These are phyloP conservation scores for Eristalis tenax DNA, from an alignment of 2,888 invertebrate genomes.

Conservation along the genomic window DNA sequence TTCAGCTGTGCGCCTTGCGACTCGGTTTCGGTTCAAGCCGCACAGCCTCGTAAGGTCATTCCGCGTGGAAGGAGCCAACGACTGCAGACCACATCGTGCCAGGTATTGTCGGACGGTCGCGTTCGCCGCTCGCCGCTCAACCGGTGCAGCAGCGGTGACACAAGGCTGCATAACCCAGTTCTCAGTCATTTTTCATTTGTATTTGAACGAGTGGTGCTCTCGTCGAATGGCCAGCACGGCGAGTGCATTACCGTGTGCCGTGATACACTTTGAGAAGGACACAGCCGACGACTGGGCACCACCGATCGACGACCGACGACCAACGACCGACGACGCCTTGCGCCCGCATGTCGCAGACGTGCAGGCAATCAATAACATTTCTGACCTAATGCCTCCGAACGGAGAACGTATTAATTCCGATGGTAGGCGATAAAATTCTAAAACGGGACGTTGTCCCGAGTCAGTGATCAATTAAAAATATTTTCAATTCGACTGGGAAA, in stretches of 20 bases:
- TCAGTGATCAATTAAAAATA: not conserved
- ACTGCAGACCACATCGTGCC: not conserved
- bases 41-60: not conserved
- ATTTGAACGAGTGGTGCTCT: not conserved
- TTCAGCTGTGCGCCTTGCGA: not conserved
- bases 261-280: not conserved
- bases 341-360: not conserved
- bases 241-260: not conserved
- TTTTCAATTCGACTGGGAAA: not conserved
- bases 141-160: not conserved
- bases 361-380: not conserved
- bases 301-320: not conserved
- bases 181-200: not conserved
- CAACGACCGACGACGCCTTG: not conserved
- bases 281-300: not conserved
- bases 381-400: not conserved
- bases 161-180: not conserved
- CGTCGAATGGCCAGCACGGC: not conserved
- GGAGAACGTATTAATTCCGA: not conserved
- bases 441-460: not conserved
- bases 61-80: not conserved
- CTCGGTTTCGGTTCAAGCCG: not conserved
- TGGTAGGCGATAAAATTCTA: not conserved
- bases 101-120: not conserved
- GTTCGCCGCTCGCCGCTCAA: not conserved